These are phyloP conservation scores for Turritopsis dohrnii DNA, from an alignment of 30 jellyfish, hydroid and myxozoan genomes.

Conservation along the genomic window DNA sequence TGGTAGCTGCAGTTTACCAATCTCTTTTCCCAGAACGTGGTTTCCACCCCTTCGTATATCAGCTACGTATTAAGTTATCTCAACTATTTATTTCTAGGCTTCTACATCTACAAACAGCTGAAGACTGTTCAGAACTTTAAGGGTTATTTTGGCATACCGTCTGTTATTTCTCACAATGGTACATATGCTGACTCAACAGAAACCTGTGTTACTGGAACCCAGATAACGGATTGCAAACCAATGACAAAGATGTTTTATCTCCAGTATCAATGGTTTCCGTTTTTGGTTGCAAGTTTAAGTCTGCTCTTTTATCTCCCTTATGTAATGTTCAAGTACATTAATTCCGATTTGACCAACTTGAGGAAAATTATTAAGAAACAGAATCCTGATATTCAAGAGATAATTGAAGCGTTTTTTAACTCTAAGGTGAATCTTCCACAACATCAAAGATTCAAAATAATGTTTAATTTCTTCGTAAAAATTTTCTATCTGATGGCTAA, in stretches of 20 bases:
- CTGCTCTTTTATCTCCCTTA: conserved; percentile 24
- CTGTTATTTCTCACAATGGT: conserved; percentile 15
- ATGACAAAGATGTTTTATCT: conserved; percentile 20
- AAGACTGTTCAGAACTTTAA: background rate
- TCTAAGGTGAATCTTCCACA: background rate
- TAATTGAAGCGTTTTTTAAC: conserved; percentile 5
- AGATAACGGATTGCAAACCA: conserved; percentile 8
- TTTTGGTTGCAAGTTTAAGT: conserved; percentile 16
- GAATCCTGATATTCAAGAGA: conserved; percentile 12
- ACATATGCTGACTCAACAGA: background rate
- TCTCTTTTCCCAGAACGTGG: too few species aligned
- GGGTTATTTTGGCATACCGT: conserved; percentile 31
- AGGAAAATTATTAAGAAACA: conserved; percentile 8
- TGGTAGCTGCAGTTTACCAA: too few species aligned
- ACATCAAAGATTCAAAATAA: background rate
- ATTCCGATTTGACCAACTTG: background rate
- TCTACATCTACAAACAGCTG: conserved; percentile 25
- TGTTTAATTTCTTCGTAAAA: conserved; percentile 19
- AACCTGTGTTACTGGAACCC: background rate
- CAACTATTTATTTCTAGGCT: conserved; percentile 6
- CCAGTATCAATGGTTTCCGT: conserved; percentile 39
- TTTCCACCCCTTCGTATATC: too few species aligned
- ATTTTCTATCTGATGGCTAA: conserved; percentile 16
- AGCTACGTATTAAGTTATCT: too few species aligned
- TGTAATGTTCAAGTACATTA: conserved; percentile 14